These are phyloP conservation scores for Dysmachus trigonus DNA, from an alignment of 2,888 invertebrate genomes.

Conservation along the genomic window DNA sequence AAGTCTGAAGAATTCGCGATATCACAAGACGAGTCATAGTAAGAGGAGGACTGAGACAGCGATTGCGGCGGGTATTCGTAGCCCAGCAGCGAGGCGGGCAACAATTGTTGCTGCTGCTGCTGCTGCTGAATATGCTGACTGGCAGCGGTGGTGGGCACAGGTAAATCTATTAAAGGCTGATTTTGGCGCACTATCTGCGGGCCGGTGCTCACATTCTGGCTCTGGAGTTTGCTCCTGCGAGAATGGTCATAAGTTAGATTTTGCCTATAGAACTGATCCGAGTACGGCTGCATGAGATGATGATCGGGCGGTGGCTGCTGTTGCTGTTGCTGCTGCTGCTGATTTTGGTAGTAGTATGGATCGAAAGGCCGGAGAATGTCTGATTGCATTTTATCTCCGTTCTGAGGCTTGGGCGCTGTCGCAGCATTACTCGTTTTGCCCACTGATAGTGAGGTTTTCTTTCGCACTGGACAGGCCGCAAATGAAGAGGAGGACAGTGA, in stretches of 20 bases:
- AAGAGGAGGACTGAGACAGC: constrained; percentile 50
- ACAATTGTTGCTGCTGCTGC: constrained; percentile 48
- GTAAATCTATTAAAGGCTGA: background rate
- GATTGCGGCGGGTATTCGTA: constrained; percentile 9
- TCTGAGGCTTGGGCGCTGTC: background rate
- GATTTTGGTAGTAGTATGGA: constrained; percentile 45
- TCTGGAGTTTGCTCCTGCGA: background rate
- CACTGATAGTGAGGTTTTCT: constrained; percentile 19
- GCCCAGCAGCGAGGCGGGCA: constrained; percentile 47
- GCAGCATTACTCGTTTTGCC: constrained; percentile 20
- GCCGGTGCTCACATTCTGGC: constrained; percentile 48
- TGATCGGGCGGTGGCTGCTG: background rate
- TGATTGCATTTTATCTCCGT: constrained; percentile 42
- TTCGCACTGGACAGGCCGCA: constrained; percentile 7
- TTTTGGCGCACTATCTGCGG: background rate
- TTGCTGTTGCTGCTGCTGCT: constrained; percentile 5
- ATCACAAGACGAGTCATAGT: constrained; percentile 52
- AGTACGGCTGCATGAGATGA: background rate
- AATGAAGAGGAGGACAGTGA: constrained; percentile 17
- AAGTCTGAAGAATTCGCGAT: constrained; percentile 63
- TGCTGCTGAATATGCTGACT: constrained; percentile 43
- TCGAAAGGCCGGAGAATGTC: constrained; percentile 47
- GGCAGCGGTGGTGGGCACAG: background rate
- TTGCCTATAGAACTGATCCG: background rate
- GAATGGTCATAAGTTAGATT: background rate